Conservation (phyloP, 2,888 invertebrate species). For the Ornithoptera alexandrae region DNA sequence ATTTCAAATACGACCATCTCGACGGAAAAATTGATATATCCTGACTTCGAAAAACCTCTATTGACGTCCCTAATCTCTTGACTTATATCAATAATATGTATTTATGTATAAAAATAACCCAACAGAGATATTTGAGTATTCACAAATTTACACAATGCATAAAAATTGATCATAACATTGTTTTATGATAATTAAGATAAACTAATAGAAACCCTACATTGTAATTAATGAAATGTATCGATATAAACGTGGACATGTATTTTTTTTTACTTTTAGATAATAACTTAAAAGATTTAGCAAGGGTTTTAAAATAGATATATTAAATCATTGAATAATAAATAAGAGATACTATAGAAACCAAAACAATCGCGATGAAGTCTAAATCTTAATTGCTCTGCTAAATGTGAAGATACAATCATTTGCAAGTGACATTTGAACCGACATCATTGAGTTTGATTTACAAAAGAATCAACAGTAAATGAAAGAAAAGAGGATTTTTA, state of each 20-base stretch:
- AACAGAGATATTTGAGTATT: neutral
- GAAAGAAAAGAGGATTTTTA: neutral
- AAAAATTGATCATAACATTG: neutral
- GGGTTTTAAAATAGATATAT: neutral
- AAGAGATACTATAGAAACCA: neutral
- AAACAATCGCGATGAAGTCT: neutral
- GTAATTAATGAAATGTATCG: no score
- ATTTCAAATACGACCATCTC: conserved; percentile 6
- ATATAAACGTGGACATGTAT: no score
- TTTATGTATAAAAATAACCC: neutral
- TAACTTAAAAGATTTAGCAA: no score
- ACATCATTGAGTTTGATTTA: neutral
- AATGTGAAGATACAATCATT: neutral
- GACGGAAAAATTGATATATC: conserved; percentile 6
- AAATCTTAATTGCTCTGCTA: conserved; percentile 6
- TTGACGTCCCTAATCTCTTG: neutral
- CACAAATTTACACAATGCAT: neutral
- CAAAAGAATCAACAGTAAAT: neutral
- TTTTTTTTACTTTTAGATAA: no score
- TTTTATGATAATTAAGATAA: no score
- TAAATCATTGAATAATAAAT: neutral
- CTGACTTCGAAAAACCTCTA: conserved; percentile 1
- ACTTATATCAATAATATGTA: neutral
- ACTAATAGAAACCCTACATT: no score
- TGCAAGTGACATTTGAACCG: neutral